Conservation (phyloP, 1,140 invertebrate genomes). For the Tribolium madens region DNA sequence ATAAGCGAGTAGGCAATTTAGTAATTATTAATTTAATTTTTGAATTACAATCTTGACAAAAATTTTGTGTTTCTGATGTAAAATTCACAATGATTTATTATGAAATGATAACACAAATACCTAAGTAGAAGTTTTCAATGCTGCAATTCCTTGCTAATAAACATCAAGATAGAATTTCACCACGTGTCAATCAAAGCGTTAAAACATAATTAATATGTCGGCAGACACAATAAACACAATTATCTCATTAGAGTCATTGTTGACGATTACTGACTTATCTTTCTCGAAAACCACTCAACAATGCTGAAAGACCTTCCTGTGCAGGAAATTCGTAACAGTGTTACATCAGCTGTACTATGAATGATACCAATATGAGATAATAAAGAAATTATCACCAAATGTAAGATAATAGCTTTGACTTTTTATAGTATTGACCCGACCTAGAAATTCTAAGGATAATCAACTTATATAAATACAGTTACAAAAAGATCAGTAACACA, state of each 20-base stretch:
- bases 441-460: not conserved
- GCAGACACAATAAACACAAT: conserved; percentile 7
- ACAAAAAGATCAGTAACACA: not conserved
- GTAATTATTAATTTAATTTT: too few species aligned
- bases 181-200: not conserved
- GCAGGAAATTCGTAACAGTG: conserved; percentile 1
- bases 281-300: not conserved
- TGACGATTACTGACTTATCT: not conserved
- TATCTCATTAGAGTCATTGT: conserved; percentile 22
- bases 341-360: conserved; percentile 13
- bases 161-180: not conserved
- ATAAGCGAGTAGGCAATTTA: too few species aligned
- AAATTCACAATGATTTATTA: too few species aligned
- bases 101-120: too few species aligned
- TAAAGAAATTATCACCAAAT: conserved; percentile 12
- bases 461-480: not conserved
- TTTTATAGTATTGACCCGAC: conserved; percentile 12
- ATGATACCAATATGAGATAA: conserved; percentile 4
- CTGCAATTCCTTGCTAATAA: too few species aligned
- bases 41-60: too few species aligned
- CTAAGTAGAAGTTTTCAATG: too few species aligned
- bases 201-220: not conserved
- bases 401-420: conserved; percentile 6
- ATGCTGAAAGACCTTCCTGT: conserved; percentile 8
- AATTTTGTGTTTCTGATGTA: too few species aligned